Base-by-base conservation (phyloP, 2,888 invertebrate species). In the Chelonus formosanus region DNA sequence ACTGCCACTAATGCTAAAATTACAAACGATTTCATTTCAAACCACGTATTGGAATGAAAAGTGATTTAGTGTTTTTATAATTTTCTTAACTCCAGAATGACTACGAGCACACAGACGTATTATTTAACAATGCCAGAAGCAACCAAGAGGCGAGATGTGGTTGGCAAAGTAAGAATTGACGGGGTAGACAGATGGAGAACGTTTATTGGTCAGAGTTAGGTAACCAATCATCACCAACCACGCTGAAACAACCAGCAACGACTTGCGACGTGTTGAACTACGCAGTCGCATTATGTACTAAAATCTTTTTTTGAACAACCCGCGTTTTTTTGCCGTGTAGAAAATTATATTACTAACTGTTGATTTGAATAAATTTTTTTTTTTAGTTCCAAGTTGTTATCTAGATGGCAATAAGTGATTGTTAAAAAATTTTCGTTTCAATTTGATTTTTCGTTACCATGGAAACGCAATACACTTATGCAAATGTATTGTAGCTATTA, bases 111-210 rank as follows among this genome's bases (percentile, higher is more conserved):
- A 74, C 78, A 10, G 80, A 83, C 79, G 80, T 73, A 70, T 68
- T 80, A 85, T 75, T 77, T 84, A 84, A 85, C 84, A 69, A 81
- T 80, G 77, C 20, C 20, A 20, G 1, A 20, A 20, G 20, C 20
- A 20, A 20, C 73, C 62, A 63, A 56, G 45, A 67, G 67, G 65
- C 54, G 63, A 73, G 74, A 70, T 48, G 36, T 3, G 52, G 76
- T 72, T 70, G 86, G 76, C 79, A 72, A 50, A 80, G 86, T 74
- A 75, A 75, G 75, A 71, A 64, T 77, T 77, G 74, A 73, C 75
- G 76, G 75, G 76, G 75, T 84, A 88, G 89, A 88, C 90, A 90
- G 91, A 90, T 92, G 91, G 90, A 90, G 87, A 77, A 77, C 78
- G 84, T 65, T 81, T 74, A 91, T 91, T 91, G 90, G 91, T 78